phyloP scores from a whole-genome alignment of 1,140 invertebrate species.

The Dolichoris vasculosae region DNA sequence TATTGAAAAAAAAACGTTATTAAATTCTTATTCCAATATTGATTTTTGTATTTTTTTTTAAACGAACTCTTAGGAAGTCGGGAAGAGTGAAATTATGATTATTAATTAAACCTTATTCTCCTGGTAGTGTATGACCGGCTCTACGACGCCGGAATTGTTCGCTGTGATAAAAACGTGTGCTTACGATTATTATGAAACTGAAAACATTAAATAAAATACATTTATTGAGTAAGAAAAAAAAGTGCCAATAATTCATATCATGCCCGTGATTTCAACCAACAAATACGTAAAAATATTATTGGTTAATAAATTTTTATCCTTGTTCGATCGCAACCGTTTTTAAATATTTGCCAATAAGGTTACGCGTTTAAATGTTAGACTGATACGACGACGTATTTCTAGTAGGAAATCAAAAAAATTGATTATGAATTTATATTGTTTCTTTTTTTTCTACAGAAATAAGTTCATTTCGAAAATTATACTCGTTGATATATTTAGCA shows the following conservation, averaged over 20 bases:
- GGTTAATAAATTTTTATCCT: slow-evolving; percentile 23
- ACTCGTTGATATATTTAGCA: no score
- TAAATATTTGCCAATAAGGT: neutral
- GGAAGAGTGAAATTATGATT: slow-evolving; percentile 35
- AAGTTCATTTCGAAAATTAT: no score
- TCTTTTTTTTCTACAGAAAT: no score
- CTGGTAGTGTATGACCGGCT: slow-evolving; percentile 33
- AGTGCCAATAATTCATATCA: slow-evolving; percentile 20
- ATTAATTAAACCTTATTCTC: slow-evolving; percentile 35
- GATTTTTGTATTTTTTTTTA: slow-evolving; percentile 39
- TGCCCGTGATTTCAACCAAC: neutral
- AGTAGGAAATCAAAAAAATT: no score
- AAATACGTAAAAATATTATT: neutral
- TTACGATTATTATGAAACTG: slow-evolving; percentile 50
- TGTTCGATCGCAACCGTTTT: neutral
- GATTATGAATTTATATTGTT: no score
- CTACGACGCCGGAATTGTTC: slow-evolving; percentile 23
- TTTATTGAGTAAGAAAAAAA: slow-evolving; percentile 49
- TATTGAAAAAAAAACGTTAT: slow-evolving; percentile 41
- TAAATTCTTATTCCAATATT: slow-evolving; percentile 40
- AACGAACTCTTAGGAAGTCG: slow-evolving; percentile 29
- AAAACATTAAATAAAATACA: slow-evolving; percentile 51
- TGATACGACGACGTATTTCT: no score
- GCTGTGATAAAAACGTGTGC: slow-evolving; percentile 52
- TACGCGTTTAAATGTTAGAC: neutral